Conservation (phyloP, 2,888 invertebrate genomes). For the Platycheirus rosarum region DNA sequence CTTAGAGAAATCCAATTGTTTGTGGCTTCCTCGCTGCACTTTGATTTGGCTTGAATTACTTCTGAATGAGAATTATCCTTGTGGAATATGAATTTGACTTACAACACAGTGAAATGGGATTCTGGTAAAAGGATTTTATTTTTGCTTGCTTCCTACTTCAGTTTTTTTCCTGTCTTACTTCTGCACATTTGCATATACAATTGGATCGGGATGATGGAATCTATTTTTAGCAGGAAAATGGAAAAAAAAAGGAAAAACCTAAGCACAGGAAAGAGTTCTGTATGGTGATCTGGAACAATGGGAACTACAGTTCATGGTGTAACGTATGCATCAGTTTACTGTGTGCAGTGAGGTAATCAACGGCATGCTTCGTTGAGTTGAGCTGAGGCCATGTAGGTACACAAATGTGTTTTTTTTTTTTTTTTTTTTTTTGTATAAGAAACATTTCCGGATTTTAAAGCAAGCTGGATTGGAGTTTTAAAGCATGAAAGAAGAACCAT, state of each 20-base stretch:
- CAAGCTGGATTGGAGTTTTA: neutral
- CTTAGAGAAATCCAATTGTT: constrained; percentile 66
- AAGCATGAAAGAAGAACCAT: no score
- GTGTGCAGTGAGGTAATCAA: constrained; percentile 13
- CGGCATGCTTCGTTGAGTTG: neutral
- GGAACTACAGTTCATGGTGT: constrained; percentile 22
- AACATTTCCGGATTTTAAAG: neutral
- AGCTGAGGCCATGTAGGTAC: neutral
- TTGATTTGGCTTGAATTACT: constrained; percentile 22
- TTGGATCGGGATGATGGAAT: constrained; percentile 57
- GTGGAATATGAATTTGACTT: constrained; percentile 36
- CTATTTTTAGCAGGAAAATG: constrained; percentile 47
- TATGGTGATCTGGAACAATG: constrained; percentile 53
- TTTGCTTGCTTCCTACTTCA: neutral
- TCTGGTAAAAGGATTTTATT: constrained; percentile 19
- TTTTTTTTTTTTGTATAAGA: neutral
- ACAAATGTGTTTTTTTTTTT: neutral
- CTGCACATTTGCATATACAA: constrained; percentile 1
- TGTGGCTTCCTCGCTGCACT: constrained; percentile 21
- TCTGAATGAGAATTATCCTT: constrained; percentile 47
- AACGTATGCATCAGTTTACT: constrained; percentile 17
- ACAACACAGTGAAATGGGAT: constrained; percentile 16
- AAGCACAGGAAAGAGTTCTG: constrained; percentile 37
- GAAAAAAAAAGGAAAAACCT: constrained; percentile 7
- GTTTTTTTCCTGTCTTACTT: neutral